Conservation (phyloP, 1,140 invertebrate genomes). For the Orussus abietinus region DNA sequence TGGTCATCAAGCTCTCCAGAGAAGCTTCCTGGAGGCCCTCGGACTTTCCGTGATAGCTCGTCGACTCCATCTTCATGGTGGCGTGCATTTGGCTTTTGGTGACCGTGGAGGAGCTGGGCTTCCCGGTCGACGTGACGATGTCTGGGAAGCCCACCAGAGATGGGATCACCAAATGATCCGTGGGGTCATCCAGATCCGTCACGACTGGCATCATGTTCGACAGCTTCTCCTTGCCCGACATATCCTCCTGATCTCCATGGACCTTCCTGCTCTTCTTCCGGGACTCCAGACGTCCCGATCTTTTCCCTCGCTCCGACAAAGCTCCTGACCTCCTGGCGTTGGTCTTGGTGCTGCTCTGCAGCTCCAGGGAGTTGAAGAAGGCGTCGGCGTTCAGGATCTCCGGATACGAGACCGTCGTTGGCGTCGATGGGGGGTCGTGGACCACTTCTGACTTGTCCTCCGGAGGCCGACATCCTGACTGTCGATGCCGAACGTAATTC, state of each 20-base stretch:
- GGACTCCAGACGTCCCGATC: conserved; percentile 39
- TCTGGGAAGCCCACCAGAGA: conserved; percentile 47
- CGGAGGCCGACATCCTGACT: conserved; percentile 56
- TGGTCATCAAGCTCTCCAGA: conserved; percentile 24
- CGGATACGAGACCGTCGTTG: conserved; percentile 47
- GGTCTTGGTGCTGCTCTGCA: conserved; percentile 71
- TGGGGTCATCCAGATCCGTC: conserved; percentile 44
- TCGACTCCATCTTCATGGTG: conserved; percentile 16
- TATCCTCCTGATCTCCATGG: conserved; percentile 29
- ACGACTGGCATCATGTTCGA: conserved; percentile 34
- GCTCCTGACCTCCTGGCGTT: conserved; percentile 42
- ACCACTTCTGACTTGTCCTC: conserved; percentile 32
- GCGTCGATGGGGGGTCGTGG: conserved; percentile 33
- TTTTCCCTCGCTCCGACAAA: conserved; percentile 36
- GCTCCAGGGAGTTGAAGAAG: conserved; percentile 79
- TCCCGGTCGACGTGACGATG: conserved; percentile 36
- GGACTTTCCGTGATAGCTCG: conserved; percentile 24
- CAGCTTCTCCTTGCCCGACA: conserved; percentile 31
- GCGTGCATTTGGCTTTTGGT: conserved; percentile 13
- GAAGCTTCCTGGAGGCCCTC: conserved; percentile 18
- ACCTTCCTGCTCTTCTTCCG: conserved; percentile 42
- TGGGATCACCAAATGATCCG: conserved; percentile 43
- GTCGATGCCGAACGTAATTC: conserved; percentile 78
- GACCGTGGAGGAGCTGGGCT: conserved; percentile 17
- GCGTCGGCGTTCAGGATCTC: conserved; percentile 69